Base-by-base conservation (phyloP, 2,113 vertebrate species). In the Naja naja region DNA sequence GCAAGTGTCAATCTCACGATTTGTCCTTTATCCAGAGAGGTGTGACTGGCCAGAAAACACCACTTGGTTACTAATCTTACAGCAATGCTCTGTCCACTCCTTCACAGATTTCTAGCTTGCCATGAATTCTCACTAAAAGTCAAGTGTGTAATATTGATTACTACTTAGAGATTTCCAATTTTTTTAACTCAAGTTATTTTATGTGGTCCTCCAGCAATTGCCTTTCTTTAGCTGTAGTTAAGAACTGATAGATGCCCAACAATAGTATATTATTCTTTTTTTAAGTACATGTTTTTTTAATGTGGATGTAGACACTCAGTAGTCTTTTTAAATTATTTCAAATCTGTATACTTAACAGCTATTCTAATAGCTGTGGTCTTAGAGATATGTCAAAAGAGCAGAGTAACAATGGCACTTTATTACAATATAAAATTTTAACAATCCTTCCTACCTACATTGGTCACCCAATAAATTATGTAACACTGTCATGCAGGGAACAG, bases 121-220 rank as follows among this genome's bases (percentile, higher is more conserved):
- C 60, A 30, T 30, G 60, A 64, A 64, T 30, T 30, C 60, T 64
- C 27, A 64, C 25, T 10, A 64, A 30, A 64, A 30, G 60, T 30
- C 27, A 97, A 96, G 96, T 94, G 95, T 94, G 95, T 93, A 96
- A 95, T 96, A 93, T 93, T 97, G 96, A 97, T 97, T 96, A 95
- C 85, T 94, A 94, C 91, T 94, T 88, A 85, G 96, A 96, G 94
- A 95, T 92, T 96, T 96, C 93, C 95, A 97, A 94, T 95, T 89
- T 54, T 60, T 96, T 95, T 95, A 95, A 95, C 89, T 64, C 55
- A 96, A 94, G 93, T 94, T 92, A 53, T 93, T 95, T 92, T 87
- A 92, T 93, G 92, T 14, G 94, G 47, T 95, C 88, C 91, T 90
- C 45, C 47, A 47, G 47, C 47, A 47, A 47, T 47, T 8, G 47